phyloP scores from a whole-genome alignment of 2,113 vertebrate genomes.

The Eurystomus gularis region DNA sequence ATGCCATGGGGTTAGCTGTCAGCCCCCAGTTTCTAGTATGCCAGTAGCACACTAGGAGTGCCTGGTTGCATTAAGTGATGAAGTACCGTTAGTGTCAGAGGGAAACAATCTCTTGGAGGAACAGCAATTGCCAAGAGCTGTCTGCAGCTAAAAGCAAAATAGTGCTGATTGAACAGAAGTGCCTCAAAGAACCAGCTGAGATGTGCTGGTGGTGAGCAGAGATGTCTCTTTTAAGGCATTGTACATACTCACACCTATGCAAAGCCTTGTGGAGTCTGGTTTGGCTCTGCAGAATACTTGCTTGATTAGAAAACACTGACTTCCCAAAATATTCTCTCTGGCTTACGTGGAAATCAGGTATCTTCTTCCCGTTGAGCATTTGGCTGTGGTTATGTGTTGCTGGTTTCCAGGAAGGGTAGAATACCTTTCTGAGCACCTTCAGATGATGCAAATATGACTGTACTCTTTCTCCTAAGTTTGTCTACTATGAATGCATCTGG shows the following conservation, averaged over 20 bases:
- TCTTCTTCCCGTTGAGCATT: not conserved
- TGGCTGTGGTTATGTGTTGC: not conserved
- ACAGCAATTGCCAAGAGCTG: not conserved
- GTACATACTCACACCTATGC: not conserved
- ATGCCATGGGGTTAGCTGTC: conserved; percentile 3
- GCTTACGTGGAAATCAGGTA: not conserved
- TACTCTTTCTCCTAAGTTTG: not conserved
- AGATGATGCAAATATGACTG: not conserved
- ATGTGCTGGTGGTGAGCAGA: not conserved
- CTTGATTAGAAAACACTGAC: not conserved
- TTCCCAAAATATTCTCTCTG: not conserved
- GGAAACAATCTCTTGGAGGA: conserved; percentile 18
- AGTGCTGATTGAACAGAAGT: not conserved
- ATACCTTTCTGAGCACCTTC: not conserved
- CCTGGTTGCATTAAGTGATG: conserved; percentile 10
- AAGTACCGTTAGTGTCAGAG: not conserved
- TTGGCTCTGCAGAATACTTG: not conserved
- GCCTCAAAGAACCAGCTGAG: not conserved
- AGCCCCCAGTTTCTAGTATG: not conserved
- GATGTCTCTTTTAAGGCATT: not conserved
- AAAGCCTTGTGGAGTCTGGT: not conserved
- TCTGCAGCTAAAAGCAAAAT: not conserved
- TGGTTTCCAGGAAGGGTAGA: not conserved
- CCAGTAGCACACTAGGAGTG: not conserved
- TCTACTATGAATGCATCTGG: not conserved